Base-by-base conservation (phyloP, 2,113 vertebrate genomes). In the Carettochelys insculpta region DNA sequence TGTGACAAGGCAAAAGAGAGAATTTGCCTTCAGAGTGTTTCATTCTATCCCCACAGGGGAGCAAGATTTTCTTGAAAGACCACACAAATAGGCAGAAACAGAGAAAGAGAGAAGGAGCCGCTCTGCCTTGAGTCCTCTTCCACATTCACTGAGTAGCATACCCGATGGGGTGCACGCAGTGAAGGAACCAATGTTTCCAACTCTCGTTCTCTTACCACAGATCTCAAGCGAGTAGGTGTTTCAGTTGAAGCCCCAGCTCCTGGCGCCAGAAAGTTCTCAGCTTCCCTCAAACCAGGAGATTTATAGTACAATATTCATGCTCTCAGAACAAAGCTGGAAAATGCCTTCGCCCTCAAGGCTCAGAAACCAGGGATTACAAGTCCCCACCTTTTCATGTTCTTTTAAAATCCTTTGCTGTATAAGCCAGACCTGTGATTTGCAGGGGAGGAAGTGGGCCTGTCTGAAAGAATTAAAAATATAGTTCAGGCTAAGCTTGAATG, bases 391-490 rank as follows among this genome's bases (percentile, higher is more conserved):
- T 20, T 25, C 12, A 11, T 45, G 6, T 75, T 13, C 10, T 68
- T 53, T 77, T 9, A 3, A 5, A 17, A 31, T 45, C 41, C 38
- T 53, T 1, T 5, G 25, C 38, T n/a, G 89, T 94, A 87, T 89
- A 77, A 78, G 48, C 19, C 76, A 6, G 2, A 89, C 85, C 76
- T 20, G 17, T 47, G 29, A 34, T 92, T 68, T 38, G 20, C 19
- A 19, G 61, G 61, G 34, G 34, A 11, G n/a, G 19, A 22, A n/a
- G 19, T 9, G 54, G n/a, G 10, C 9, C 34, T 41, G 34, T 14
- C 58, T 1, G 7, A 43, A 51, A 2, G 2, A 38, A 17, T 0
- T 8, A 11, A 9, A 19, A 54, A 56, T 38, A 51, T 29, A 38
- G 13, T 87, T 78, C 54, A 41, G 54, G 13, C 54, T 91, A 45